Base-by-base conservation (phyloP, 2,888 invertebrate genomes). In the Dolichopus griseipennis region DNA sequence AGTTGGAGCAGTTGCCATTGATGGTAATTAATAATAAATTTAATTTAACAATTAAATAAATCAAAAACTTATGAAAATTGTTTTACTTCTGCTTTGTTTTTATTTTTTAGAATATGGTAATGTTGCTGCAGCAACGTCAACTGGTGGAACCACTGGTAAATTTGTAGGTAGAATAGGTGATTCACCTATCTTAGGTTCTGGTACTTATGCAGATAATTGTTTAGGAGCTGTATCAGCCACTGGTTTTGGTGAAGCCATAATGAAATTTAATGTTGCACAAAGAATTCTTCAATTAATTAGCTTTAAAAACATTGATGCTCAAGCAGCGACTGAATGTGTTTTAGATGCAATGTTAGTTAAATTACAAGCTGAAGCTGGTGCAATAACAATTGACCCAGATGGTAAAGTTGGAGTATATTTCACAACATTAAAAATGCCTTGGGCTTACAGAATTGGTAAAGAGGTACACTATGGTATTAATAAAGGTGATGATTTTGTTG, bases 1-100 rank as follows among this genome's bases (percentile, higher is more conserved):
- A 0, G 93, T 93, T 0, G 93, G 93, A 8, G 92, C 92, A 4
- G 91, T 93, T 1, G 93, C 91, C 0, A 82, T 93, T 33, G 92
- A 93, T 78, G 76, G 78, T 0, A 74, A 70, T 71, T 37, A 2
- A 10, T 37, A 9, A 37, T 37, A 37, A 5, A 7, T 7, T 37
- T 37, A 52, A 52, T 52, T 52, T 37, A 7, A 12, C 18, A 52
- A 15, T n/a, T 52, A 6, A 2, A 52, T 52, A 18, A 6, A 15
- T 18, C 18, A 15, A 18, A 18, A 18, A 6, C 43, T 15, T 43
- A 43, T 10, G 43, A 43, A n/a, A n/a, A n/a, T n/a, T 41, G 41
- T 41, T 52, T 52, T 52, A 37, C 52, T 52, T 52, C 8, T 41
- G 41, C 8, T 15, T 41, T 27, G 27, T 27, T 27, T 27, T 41